These are phyloP conservation scores for Drosophila barbarae DNA, from an alignment of 2,888 invertebrate genomes.

Conservation along the genomic window DNA sequence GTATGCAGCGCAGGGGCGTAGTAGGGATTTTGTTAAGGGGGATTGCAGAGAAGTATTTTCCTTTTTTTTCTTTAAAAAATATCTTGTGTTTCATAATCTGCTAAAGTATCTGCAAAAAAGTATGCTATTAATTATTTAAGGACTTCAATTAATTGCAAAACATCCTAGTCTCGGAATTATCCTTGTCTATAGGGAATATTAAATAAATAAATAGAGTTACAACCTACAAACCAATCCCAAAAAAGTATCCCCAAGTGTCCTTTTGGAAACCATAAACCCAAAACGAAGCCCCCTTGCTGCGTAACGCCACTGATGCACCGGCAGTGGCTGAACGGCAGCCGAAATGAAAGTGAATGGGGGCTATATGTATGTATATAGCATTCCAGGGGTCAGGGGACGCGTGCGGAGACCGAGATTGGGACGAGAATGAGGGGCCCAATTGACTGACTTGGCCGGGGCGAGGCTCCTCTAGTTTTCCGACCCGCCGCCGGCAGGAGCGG, in stretches of 20 bases:
- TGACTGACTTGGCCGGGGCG: conserved; percentile 45
- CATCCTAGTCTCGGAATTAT: too few relatives aligned
- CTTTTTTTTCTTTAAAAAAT: too few relatives aligned
- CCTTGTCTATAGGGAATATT: not conserved
- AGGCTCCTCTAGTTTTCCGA: conserved; percentile 27
- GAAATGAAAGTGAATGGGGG: conserved; percentile 56
- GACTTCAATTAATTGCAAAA: not conserved
- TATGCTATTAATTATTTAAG: not conserved
- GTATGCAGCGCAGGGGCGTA: conserved; percentile 47
- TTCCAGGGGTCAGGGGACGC: conserved; percentile 17
- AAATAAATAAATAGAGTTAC: not conserved
- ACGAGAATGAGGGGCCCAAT: conserved; percentile 49
- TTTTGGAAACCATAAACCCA: not conserved
- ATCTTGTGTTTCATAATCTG: not conserved
- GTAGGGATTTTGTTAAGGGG: not conserved
- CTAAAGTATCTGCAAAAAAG: not conserved
- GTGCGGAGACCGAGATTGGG: conserved; percentile 10
- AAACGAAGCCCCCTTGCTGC: conserved; percentile 1
- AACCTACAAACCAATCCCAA: not conserved
- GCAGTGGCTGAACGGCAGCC: conserved; percentile 41
- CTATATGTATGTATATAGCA: conserved; percentile 17
- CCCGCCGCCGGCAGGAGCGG: conserved; percentile 23
- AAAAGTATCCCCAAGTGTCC: not conserved
- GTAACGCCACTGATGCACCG: conserved; percentile 23
- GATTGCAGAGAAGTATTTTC: accelerated